Evolutionary conservation across 1,140 invertebrate genomes (phyloP).

Genomic region (Drosophila busckii): DNA sequence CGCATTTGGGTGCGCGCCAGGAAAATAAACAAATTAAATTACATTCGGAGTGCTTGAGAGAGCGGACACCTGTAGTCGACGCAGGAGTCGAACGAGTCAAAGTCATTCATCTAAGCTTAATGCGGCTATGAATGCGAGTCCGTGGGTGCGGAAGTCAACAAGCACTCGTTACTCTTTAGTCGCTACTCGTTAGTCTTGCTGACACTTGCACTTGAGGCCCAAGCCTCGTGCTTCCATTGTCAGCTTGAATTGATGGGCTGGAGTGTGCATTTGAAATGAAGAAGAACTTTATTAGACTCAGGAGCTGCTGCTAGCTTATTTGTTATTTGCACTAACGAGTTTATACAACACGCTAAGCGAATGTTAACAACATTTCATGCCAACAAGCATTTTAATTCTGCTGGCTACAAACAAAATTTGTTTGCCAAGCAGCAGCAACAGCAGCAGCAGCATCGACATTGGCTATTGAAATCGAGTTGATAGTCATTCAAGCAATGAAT

Average conservation of each 20-base stretch:
- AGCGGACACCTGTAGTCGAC: slow-evolving; percentile 8
- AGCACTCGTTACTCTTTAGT: too few species aligned
- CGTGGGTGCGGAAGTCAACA: too few species aligned
- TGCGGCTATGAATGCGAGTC: too few species aligned
- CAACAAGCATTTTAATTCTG: too few species aligned
- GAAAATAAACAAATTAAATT: slow-evolving; percentile 75
- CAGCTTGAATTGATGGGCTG: slow-evolving; percentile 25
- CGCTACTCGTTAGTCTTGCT: too few species aligned
- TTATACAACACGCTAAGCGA: too few species aligned
- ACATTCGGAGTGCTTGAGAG: slow-evolving; percentile 55
- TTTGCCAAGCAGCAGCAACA: background rate
- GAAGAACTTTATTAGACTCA: too few species aligned
- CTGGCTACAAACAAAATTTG: background rate
- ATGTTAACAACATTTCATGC: background rate
- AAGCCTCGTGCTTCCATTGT: slow-evolving; percentile 40
- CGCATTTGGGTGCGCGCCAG: slow-evolving; percentile 10
- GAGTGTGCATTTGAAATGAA: too few species aligned
- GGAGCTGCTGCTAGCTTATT: too few species aligned
- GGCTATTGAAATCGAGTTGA: slow-evolving; percentile 36
- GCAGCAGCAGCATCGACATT: slow-evolving; percentile 9
- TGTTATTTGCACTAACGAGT: too few species aligned
- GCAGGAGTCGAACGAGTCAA: background rate
- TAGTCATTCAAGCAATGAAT: slow-evolving; percentile 23
- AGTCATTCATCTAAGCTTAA: too few species aligned
- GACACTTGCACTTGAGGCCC: too few species aligned